These are phyloP conservation scores for Elgonia sp. DNA, from an alignment of 2,888 invertebrate genomes.

Conservation along the genomic window DNA sequence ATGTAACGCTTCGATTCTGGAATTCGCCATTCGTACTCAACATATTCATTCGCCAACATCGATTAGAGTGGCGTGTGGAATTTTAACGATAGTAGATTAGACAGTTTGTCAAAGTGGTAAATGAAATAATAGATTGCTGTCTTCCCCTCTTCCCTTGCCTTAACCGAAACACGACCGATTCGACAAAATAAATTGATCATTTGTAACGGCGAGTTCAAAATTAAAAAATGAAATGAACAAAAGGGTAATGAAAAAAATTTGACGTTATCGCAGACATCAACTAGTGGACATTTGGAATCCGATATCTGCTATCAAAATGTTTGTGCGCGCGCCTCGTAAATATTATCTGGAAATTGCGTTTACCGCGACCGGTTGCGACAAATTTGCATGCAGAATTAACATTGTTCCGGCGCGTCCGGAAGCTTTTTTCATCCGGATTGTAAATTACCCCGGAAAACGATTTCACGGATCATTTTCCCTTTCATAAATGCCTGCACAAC, in stretches of 20 bases:
- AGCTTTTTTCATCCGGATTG: slow-evolving; percentile 58
- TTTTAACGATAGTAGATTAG: slow-evolving; percentile 72
- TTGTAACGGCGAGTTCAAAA: slow-evolving; percentile 30
- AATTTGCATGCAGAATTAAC: slow-evolving; percentile 68
- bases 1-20: slow-evolving; percentile 26
- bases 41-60: slow-evolving; percentile 59
- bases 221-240: background rate
- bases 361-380: slow-evolving; percentile 60
- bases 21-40: slow-evolving; percentile 54
- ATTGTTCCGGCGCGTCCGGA: slow-evolving; percentile 53
- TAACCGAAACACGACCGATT: slow-evolving; percentile 57
- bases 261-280: slow-evolving; percentile 43
- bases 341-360: slow-evolving; percentile 65
- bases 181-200: slow-evolving; percentile 61
- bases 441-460: slow-evolving; percentile 64
- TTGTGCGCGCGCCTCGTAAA: slow-evolving; percentile 61
- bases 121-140: slow-evolving; percentile 56
- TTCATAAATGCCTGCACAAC: slow-evolving; percentile 26
- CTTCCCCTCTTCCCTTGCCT: background rate
- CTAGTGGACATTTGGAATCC: slow-evolving; percentile 62
- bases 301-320: slow-evolving; percentile 67
- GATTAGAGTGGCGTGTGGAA: slow-evolving; percentile 63
- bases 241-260: background rate
- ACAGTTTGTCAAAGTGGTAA: slow-evolving; percentile 59
- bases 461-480: slow-evolving; percentile 65